phyloP scores from a whole-genome alignment of 2,797 vertebrate species.

The Sciaenops ocellatus region DNA sequence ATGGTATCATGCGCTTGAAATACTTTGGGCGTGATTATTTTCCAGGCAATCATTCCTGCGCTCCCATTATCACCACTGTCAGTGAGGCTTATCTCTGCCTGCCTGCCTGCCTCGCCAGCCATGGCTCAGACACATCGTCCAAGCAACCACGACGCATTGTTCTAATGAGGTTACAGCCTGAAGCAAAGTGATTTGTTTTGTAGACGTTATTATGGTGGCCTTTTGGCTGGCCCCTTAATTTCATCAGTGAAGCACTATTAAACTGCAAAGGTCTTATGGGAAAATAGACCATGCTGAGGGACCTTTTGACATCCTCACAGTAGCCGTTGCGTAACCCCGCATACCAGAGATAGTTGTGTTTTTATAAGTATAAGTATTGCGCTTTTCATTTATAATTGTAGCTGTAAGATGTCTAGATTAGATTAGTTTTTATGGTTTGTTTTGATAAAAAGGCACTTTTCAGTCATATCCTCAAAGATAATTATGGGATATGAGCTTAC shows the following conservation, averaged over 20 bases:
- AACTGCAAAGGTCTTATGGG: slow-evolving; percentile 66
- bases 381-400: slow-evolving; percentile 44
- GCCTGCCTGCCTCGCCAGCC: slow-evolving; percentile 36
- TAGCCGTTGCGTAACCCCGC: slow-evolving; percentile 58
- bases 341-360: slow-evolving; percentile 62
- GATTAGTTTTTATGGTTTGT: slow-evolving; percentile 23
- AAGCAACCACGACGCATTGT: slow-evolving; percentile 68
- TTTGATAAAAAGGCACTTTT: slow-evolving; percentile 2
- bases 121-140: slow-evolving; percentile 63
- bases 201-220: slow-evolving; percentile 71
- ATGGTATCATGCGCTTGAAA: slow-evolving; percentile 57
- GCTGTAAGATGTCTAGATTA: slow-evolving; percentile 2
- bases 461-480: slow-evolving; percentile 8
- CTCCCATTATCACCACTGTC: slow-evolving; percentile 74
- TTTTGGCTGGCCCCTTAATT: slow-evolving; percentile 79
- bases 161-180: slow-evolving; percentile 75
- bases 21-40: slow-evolving; percentile 66
- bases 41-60: slow-evolving; percentile 59
- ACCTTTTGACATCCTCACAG: slow-evolving; percentile 67
- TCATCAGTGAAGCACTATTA: slow-evolving; percentile 83
- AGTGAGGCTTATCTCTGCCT: slow-evolving; percentile 68
- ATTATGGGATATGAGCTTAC: slow-evolving; percentile 15
- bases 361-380: slow-evolving; percentile 42
- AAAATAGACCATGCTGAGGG: slow-evolving; percentile 50
- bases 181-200: slow-evolving; percentile 71